These are phyloP conservation scores for Brachionus plicatilis DNA, from an alignment of 1,140 invertebrate genomes.

Conservation along the genomic window DNA sequence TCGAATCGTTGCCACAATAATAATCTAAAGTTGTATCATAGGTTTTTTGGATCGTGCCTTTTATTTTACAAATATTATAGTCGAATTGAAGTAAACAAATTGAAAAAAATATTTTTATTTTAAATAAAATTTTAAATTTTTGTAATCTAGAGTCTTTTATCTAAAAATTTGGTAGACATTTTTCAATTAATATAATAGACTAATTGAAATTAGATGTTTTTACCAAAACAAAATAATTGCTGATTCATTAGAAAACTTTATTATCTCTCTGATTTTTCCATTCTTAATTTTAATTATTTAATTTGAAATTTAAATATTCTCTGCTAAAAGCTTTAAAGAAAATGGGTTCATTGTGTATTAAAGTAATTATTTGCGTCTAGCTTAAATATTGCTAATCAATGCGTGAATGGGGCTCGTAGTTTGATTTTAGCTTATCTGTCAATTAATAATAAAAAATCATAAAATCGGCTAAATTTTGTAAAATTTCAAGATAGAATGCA, in stretches of 20 bases:
- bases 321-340: neutral
- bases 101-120: too few species aligned
- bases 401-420: neutral
- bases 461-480: neutral
- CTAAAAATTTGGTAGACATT: too few species aligned
- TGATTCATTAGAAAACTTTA: neutral
- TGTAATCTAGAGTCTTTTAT: too few species aligned
- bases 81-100: too few species aligned
- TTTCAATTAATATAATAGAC: too few species aligned
- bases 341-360: neutral
- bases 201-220: too few species aligned
- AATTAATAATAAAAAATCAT: neutral
- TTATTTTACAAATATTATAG: too few species aligned
- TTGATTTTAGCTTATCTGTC: neutral
- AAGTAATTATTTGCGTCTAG: neutral
- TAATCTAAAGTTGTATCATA: too few species aligned
- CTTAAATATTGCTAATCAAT: neutral
- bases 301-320: neutral
- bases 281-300: neutral
- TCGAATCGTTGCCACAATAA: too few species aligned
- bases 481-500: neutral
- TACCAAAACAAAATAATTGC: too few species aligned
- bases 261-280: neutral
- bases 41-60: too few species aligned
- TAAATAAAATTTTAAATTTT: too few species aligned